phyloP scores from a whole-genome alignment of 2,797 vertebrate genomes.

The Hydrophis major region DNA sequence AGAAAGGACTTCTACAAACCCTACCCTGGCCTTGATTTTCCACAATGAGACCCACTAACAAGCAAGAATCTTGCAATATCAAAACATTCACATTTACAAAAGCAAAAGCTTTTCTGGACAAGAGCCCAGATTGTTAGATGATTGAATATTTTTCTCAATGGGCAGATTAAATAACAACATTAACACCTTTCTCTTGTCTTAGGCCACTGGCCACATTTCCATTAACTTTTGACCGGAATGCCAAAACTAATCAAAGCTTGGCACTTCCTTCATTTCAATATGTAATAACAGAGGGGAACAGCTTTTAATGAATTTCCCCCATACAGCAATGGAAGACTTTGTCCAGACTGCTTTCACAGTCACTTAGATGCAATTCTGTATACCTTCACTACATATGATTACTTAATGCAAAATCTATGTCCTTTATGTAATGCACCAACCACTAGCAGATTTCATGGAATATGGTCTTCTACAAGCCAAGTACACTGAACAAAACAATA shows the following conservation, averaged over 20 bases:
- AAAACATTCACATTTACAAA: not conserved
- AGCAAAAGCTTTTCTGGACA: not conserved
- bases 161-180: not conserved
- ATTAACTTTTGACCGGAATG: not conserved
- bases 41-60: not conserved
- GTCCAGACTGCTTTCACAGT: not conserved
- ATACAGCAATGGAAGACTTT: not conserved
- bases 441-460: not conserved
- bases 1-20: not conserved
- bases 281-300: not conserved
- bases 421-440: constrained; percentile 10
- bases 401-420: constrained; percentile 6
- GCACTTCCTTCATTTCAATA: constrained; percentile 7
- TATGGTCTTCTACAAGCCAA: not conserved
- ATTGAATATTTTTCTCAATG: not conserved
- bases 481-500: not conserved
- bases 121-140: not conserved
- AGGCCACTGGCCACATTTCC: rapidly evolving
- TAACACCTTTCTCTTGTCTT: not conserved
- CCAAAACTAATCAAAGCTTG: not conserved
- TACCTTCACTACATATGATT: not conserved
- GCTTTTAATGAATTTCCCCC: constrained; percentile 1
- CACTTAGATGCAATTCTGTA: not conserved
- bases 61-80: not conserved
- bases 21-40: constrained; percentile 26